phyloP scores from a whole-genome alignment of 2,113 vertebrate genomes.

The Struthio camelus region DNA sequence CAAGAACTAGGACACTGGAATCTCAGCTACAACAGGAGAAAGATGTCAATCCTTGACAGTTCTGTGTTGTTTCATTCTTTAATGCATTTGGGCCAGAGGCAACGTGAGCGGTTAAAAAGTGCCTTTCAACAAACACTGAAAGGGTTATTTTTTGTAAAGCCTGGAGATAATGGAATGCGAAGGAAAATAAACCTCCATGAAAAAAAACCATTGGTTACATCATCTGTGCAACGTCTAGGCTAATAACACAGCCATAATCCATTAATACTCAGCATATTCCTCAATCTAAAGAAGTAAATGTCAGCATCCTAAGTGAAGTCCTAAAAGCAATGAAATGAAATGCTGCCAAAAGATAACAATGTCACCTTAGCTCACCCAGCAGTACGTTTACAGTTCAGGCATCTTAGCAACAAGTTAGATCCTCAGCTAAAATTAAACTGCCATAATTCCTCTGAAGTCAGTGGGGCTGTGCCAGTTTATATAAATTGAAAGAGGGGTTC shows the following conservation, averaged over 20 bases:
- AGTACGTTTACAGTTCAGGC: not conserved
- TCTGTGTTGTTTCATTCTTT: not conserved
- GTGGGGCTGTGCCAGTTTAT: not conserved
- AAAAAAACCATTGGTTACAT: conserved; percentile 20
- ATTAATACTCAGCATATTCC: not conserved
- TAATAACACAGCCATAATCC: not conserved
- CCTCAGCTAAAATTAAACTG: not conserved
- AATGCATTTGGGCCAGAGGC: conserved; percentile 42
- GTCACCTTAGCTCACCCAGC: not conserved
- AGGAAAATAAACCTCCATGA: conserved; percentile 1
- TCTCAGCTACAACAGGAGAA: not conserved
- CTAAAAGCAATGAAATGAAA: not conserved
- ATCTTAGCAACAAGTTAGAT: not conserved
- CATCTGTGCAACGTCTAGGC: not conserved
- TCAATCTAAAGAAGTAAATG: not conserved
- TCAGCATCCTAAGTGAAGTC: not conserved
- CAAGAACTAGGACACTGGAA: not conserved
- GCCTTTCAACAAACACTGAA: conserved; percentile 16
- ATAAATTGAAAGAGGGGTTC: not conserved
- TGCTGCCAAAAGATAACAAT: not conserved
- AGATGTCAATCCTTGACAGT: not conserved
- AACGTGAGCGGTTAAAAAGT: not conserved
- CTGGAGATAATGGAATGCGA: not conserved
- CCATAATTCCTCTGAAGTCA: not conserved
- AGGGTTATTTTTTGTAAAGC: not conserved